phyloP scores from a whole-genome alignment of 1,140 invertebrate genomes.

The Acromyrmex echinatior region DNA sequence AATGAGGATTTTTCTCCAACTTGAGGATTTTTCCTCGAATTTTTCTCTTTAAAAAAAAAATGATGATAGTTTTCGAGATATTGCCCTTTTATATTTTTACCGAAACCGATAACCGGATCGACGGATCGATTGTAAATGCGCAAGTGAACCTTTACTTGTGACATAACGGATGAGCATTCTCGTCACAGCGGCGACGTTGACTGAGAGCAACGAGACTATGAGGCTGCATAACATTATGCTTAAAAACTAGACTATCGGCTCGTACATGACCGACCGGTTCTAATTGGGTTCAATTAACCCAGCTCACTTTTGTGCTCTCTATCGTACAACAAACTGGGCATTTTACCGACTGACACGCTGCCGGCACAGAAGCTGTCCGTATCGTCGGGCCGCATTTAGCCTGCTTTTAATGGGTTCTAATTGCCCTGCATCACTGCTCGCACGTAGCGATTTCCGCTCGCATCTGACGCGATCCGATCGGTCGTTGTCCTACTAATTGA shows the following conservation, averaged over 20 bases:
- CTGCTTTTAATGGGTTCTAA: slow-evolving; percentile 66
- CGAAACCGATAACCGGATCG: neutral
- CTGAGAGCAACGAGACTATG: slow-evolving; percentile 22
- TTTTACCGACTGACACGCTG: slow-evolving; percentile 36
- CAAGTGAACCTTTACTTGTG: neutral
- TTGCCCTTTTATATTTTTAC: neutral
- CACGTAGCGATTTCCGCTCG: slow-evolving; percentile 56
- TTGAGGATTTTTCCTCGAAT: neutral
- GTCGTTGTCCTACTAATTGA: slow-evolving; percentile 10
- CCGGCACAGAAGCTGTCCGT: slow-evolving; percentile 44
- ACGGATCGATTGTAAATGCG: neutral
- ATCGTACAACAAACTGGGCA: slow-evolving; percentile 46
- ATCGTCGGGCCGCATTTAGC: slow-evolving; percentile 59
- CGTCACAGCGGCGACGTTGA: slow-evolving; percentile 1
- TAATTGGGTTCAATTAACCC: slow-evolving; percentile 74
- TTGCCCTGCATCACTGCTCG: slow-evolving; percentile 57
- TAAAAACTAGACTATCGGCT: slow-evolving; percentile 47
- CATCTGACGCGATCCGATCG: slow-evolving; percentile 18
- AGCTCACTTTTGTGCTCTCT: slow-evolving; percentile 39
- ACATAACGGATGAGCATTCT: neutral
- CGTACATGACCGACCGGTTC: slow-evolving; percentile 56
- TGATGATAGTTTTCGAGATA: neutral
- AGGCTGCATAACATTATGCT: slow-evolving; percentile 45
- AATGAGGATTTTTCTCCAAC: neutral
- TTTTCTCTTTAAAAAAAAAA: no score